Evolutionary conservation across 2,888 invertebrate genomes (phyloP), one percentile per base, ranked within the genome.

Genomic region (Trichogramma evanescens): DNA sequence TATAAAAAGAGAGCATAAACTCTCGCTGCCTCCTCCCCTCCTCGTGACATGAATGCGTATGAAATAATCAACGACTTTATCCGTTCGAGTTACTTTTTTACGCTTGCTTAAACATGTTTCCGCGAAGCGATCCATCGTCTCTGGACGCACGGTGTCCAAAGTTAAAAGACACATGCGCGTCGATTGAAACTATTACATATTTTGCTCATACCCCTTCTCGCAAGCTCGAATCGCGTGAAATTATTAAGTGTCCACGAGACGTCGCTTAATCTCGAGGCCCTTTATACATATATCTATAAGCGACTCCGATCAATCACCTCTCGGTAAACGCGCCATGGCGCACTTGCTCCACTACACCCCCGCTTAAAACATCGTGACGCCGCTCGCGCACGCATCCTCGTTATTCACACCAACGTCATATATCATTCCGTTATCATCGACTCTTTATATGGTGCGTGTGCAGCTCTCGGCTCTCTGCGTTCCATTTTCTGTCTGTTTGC

Each of bases 361-460:
- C 26, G 26, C 26, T 1, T 26, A 26, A 26, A 26, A 26, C 26
- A 26, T 26, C 26, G 26, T 26, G 26, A 48, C 62, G 61, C 56
- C 44, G 61, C 65, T 63, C 2, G 64, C 66, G 62, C 66, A 66
- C 66, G 71, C 69, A 65, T 68, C 66, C 64, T 67, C 68, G 70
- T 71, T 74, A 74, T 76, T 75, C 75, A 72, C 75, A 69, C 71
- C 72, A 68, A 73, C 8, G 75, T 74, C 77, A 75, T 77, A 77
- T 77, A 77, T 77, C 77, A 77, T 75, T 74, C 73, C 75, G 77
- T 77, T 77, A 77, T 77, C 77, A 77, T 77, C 77, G 77, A 76
- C 77, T 77, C 77, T 77, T 77, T 77, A 77, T 77, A 76, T 74
- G 26, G 26, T 26, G 77, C 76, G 77, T 76, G 74, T 72, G 77